Percentiles rank a stretch among this genome's conserved stretches.
These are phyloP conservation scores for Alloplasta piceator DNA, from an alignment of 2,888 invertebrate species.

Conservation along the genomic window DNA sequence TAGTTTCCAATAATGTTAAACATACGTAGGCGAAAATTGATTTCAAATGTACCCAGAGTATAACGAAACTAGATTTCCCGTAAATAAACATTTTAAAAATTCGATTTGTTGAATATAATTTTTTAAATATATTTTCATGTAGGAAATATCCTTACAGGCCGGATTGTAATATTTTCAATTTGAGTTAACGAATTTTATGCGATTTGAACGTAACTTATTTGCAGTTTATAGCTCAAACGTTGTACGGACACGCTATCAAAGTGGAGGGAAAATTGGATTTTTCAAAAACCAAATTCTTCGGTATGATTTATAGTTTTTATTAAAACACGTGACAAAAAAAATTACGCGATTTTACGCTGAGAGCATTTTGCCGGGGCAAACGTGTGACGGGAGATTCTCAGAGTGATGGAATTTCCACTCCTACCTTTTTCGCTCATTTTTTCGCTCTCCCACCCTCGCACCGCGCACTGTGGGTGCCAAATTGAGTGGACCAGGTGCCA, in stretches of 20 bases:
- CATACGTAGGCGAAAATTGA: no score
- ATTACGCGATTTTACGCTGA: slow-evolving; percentile 38
- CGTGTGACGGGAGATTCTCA: slow-evolving; percentile 49
- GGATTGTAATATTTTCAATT: no score
- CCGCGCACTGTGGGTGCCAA: slow-evolving; percentile 15
- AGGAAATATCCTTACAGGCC: no score
- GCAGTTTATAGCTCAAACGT: no score
- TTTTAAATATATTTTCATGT: no score
- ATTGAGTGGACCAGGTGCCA: slow-evolving; percentile 62
- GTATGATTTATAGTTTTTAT: slow-evolving; percentile 15
- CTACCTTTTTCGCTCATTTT: neutral
- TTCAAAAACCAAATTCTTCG: slow-evolving; percentile 13
- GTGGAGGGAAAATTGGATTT: neutral
- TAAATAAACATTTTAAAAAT: no score
- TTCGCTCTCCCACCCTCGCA: slow-evolving; percentile 6
- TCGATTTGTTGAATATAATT: no score
- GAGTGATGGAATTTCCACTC: slow-evolving; percentile 56
- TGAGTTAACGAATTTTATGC: no score
- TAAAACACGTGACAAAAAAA: slow-evolving; percentile 23
- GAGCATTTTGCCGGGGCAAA: slow-evolving; percentile 27
- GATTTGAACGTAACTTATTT: no score
- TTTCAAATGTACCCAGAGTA: no score
- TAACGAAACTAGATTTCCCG: no score
- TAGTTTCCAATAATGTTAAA: no score
- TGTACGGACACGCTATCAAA: neutral